Percentiles rank a stretch among this genome's conserved stretches.
Conservation (phyloP, 2,113 vertebrate species). For the Lagopus muta region DNA sequence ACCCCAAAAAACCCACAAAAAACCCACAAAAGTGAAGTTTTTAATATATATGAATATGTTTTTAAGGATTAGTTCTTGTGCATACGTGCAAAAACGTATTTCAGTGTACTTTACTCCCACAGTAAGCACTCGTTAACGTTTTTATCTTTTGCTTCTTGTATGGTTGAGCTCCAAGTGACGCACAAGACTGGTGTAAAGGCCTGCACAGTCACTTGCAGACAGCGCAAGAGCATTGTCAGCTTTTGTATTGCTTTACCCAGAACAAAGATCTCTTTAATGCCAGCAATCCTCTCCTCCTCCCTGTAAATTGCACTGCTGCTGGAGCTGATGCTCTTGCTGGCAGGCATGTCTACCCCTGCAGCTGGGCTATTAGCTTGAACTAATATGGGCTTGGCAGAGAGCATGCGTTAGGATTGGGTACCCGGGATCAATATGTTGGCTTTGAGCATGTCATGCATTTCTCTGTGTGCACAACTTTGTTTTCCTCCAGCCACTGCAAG, state of each 20-base stretch:
- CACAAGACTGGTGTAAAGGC: not conserved
- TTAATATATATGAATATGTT: not conserved
- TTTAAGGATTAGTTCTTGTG: not conserved
- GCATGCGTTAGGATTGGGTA: accelerated
- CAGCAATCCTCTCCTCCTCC: not conserved
- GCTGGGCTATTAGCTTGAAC: not conserved
- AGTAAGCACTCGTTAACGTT: not conserved
- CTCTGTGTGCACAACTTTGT: not conserved
- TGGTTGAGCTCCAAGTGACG: not conserved
- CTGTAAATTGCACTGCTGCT: accelerated
- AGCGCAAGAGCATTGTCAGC: not conserved
- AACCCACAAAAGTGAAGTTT: not conserved
- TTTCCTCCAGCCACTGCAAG: not conserved
- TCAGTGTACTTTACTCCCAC: not conserved
- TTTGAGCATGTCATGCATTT: not conserved
- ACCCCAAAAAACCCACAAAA: too few relatives aligned
- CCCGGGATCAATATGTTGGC: not conserved
- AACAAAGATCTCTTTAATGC: not conserved
- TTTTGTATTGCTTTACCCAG: not conserved
- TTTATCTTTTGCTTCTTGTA: not conserved
- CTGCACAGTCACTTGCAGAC: not conserved
- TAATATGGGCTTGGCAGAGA: not conserved
- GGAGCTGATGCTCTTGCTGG: not conserved
- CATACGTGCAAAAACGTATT: not conserved
- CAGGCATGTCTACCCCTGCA: not conserved